A percentile compares a stretch with the other conserved stretches of the same genome.
phyloP scores from a whole-genome alignment of 2,888 invertebrate species.

The Yponomeuta evonymella region DNA sequence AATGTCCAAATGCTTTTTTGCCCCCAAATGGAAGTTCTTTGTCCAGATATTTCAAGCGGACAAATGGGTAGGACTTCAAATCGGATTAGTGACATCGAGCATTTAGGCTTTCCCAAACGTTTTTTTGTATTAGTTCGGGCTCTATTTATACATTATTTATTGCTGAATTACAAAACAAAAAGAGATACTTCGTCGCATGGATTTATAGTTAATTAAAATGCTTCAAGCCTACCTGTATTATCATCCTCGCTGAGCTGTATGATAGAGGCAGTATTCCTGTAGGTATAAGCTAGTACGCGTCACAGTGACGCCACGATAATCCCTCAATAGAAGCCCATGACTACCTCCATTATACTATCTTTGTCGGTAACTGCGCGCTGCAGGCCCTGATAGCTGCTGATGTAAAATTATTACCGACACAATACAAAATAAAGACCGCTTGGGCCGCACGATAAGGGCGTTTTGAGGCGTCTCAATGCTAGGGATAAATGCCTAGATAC shows the following conservation, averaged over 20 bases:
- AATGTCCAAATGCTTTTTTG: conserved; percentile 48
- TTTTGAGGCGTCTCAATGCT: conserved; percentile 29
- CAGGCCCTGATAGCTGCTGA: conserved; percentile 16
- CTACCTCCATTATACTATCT: background rate
- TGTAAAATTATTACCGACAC: conserved; percentile 24
- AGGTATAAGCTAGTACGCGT: background rate
- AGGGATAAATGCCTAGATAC: conserved; percentile 27
- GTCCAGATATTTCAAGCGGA: conserved; percentile 63
- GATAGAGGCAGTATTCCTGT: background rate
- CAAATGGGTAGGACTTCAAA: conserved; percentile 56
- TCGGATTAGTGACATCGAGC: conserved; percentile 66
- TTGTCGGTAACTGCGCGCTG: conserved; percentile 14
- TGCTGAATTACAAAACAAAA: background rate
- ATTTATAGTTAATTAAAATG: background rate
- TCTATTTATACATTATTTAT: background rate
- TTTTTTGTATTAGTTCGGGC: background rate
- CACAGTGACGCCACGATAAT: background rate
- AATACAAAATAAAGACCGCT: conserved; percentile 39
- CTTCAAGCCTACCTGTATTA: background rate
- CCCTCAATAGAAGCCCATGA: background rate
- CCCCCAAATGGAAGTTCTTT: conserved; percentile 74
- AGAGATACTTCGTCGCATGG: background rate
- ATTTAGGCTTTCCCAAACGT: conserved; percentile 24
- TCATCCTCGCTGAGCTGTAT: background rate
- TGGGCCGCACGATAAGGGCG: conserved; percentile 19